Conservation (phyloP, 2,797 vertebrate genomes). For the Danio tinwini region DNA sequence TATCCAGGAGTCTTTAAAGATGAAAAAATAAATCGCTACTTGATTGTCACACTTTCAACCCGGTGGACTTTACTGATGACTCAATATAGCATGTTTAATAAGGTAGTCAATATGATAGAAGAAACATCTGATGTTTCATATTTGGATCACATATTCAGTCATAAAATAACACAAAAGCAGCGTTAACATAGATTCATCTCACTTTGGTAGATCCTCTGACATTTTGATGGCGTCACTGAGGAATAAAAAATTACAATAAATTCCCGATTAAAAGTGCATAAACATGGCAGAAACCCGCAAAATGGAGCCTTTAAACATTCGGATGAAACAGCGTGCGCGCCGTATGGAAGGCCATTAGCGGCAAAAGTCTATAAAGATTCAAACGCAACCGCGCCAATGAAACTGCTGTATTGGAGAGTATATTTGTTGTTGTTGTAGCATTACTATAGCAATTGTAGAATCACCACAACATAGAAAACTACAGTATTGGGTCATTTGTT, state of each 20-base stretch:
- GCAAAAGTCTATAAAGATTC: too few species aligned
- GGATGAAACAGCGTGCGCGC: too few species aligned
- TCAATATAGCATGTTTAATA: background rate
- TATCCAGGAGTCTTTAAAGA: conserved; percentile 18
- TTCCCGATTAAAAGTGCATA: conserved; percentile 74
- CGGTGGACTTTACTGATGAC: conserved; percentile 9
- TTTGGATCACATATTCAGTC: conserved; percentile 61
- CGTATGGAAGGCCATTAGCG: too few species aligned
- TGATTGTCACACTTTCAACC: conserved; percentile 48
- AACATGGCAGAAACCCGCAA: conserved; percentile 54
- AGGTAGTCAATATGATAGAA: conserved; percentile 70
- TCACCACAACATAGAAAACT: too few species aligned
- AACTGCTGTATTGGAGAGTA: too few species aligned
- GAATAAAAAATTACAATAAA: background rate
- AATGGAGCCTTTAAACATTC: too few species aligned
- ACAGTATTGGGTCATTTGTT: too few species aligned
- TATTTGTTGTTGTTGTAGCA: too few species aligned
- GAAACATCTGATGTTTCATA: conserved; percentile 55
- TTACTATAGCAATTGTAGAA: too few species aligned
- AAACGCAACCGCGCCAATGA: too few species aligned
- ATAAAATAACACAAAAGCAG: conserved; percentile 58
- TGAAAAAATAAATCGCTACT: conserved; percentile 32
- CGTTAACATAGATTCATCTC: conserved; percentile 65
- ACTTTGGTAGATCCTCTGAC: conserved; percentile 54
- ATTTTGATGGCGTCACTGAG: background rate